These are phyloP conservation scores for Rynchops niger DNA, from an alignment of 2,113 vertebrate species.

Conservation along the genomic window DNA sequence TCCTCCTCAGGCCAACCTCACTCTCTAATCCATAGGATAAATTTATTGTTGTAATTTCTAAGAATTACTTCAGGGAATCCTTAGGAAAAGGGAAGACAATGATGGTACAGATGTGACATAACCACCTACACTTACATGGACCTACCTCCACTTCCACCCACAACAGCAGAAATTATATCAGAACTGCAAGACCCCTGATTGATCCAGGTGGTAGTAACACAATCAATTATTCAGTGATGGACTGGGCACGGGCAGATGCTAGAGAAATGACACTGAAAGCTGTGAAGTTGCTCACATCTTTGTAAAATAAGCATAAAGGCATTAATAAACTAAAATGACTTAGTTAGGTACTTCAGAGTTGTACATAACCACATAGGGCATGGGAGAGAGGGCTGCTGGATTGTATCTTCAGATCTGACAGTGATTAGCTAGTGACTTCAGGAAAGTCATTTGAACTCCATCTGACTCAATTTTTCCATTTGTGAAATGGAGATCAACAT, in stretches of 20 bases:
- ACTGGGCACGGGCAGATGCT: background rate
- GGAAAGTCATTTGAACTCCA: constrained; percentile 42
- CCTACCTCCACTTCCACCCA: background rate
- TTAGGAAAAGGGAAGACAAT: background rate
- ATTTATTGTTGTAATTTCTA: background rate
- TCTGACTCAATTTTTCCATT: constrained; percentile 60
- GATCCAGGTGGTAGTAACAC: background rate
- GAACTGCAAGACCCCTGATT: background rate
- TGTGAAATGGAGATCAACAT: constrained; percentile 56
- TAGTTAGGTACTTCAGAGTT: background rate
- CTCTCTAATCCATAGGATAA: background rate
- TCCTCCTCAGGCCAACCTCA: background rate
- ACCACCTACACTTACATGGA: background rate
- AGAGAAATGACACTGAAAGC: background rate
- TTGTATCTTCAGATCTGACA: constrained; percentile 23
- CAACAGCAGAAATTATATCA: background rate
- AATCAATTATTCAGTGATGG: background rate
- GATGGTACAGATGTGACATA: background rate
- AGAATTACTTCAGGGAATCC: background rate
- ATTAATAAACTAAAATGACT: background rate
- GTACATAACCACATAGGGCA: background rate
- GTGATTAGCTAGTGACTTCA: constrained; percentile 41
- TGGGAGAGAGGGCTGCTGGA: background rate
- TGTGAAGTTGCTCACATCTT: background rate
- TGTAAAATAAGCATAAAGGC: background rate